Base-by-base conservation (phyloP, 2,888 invertebrate genomes). In the Drosophila mayaguana region DNA sequence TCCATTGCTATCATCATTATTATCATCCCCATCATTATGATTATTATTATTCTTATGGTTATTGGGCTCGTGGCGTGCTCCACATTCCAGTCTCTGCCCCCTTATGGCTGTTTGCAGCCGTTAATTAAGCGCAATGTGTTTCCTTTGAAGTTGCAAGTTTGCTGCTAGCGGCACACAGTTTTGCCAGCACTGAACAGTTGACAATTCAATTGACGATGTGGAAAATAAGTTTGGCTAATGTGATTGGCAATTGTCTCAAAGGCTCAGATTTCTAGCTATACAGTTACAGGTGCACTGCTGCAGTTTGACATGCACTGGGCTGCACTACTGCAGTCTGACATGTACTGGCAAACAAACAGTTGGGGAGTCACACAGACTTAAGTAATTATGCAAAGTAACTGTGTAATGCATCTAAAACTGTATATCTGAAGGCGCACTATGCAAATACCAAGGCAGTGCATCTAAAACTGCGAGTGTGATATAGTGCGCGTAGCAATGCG, bases 51-150 rank as follows among this genome's bases (percentile, higher is more conserved):
- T 28, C 11, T 48, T 4, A 46, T 20, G 36, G 14, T 16, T 20
- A n/a, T 32, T 50, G 28, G 11, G 28, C 48, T 16, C 48, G 28
- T 11, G 11, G 28, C 28, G 12, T n/a, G 18, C 43, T 45, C 32
- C 68, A 57, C 34, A 20, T 68, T 46, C 42, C 53, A 38, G 28
- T 9, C 28, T 28, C 28, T 11, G n/a, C 18, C 43, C 14, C 38
- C 38, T n/a, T 8, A 8, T 7, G 38, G 38, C n/a, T 38, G 38
- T 38, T 38, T n/a, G n/a, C 22, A 40, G 48, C 48, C n/a, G 50
- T 32, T 50, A 50, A 50, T 50, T 32, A 32, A 32, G 50, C 50
- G 25, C 46, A 38, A 38, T 38, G 38, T 38, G 38, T 38, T 46
- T 11, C 32, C 32, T 48, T 48, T 48, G 18, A 28, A 48, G 28